Base-by-base conservation (phyloP, 2,888 invertebrate species). In the Archips xylosteana region DNA sequence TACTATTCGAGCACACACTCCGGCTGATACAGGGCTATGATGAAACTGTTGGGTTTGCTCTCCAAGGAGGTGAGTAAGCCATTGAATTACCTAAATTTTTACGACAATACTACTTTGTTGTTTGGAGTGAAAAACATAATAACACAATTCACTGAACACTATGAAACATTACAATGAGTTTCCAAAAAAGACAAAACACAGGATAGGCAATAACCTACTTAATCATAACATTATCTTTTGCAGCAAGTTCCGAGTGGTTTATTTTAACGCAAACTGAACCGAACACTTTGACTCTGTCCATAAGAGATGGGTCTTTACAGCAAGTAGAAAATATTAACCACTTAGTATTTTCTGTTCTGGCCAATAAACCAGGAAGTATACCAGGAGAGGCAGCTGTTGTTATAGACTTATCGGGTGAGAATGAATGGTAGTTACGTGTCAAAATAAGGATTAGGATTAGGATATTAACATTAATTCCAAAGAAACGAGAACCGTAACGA, bases 1-100 rank as follows among this genome's bases (percentile, higher is more conserved):
- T 85, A 70, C 49, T 69, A 62, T 84, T 85, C 70, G 77, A 77
- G 32, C 71, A 81, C 36, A 73, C 77, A 23, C 82, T 84, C n/a
- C 76, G 76, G 57, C 74, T 86, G 61, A 76, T 75, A 51, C 80
- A 83, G 75, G 83, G 82, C 23, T 82, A 76, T 75, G 81, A 84
- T 75, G 79, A 82, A 70, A 76, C 77, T 51, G 79, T 85, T 71
- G 60, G 75, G 36, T 84, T 85, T 78, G 70, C 74, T 51, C 80
- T 85, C n/a, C 78, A 77, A 49, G 83, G 83, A 57, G 83, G 85
- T 85, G 78, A 79, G 81, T 80, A 67, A 64, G 65, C 47, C 10
- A 32, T 3, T 47, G 54, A n/a, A 2, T 34, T n/a, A 63, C 51
- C 32, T 6, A 15, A 54, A 54, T 54, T 67, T 32, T 63, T 75